A percentile compares a stretch with the other conserved stretches of the same genome.
Evolutionary conservation across 2,797 vertebrate species (phyloP).

Genomic region (Brachymystax lenok): DNA sequence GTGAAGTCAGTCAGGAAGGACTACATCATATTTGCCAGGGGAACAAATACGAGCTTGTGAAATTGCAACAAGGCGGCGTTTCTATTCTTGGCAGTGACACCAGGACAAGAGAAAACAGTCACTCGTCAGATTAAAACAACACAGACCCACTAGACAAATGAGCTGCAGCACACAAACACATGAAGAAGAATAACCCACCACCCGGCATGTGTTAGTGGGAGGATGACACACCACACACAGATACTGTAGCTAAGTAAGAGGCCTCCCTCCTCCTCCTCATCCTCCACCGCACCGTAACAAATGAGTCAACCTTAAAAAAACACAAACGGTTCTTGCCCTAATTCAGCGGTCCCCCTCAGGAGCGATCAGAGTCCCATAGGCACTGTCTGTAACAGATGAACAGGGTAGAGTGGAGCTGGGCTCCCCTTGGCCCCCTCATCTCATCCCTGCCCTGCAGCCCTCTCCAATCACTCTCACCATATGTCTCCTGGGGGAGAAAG

Average conservation of each 20-base stretch:
- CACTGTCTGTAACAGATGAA: constrained; percentile 72
- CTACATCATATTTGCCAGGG: constrained; percentile 56
- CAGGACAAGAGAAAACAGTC: constrained; percentile 30
- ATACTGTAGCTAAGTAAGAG: constrained; percentile 2
- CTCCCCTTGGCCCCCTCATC: constrained; percentile 51
- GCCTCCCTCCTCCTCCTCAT: background rate
- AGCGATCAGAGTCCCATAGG: constrained; percentile 59
- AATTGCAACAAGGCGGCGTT: constrained; percentile 40
- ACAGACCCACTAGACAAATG: constrained; percentile 3
- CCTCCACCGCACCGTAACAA: constrained; percentile 54
- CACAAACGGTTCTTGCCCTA: constrained; percentile 47
- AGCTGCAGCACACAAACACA: background rate
- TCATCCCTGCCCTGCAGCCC: constrained; percentile 31
- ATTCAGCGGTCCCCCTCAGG: constrained; percentile 55
- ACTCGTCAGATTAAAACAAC: constrained; percentile 44
- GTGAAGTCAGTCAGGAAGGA: constrained; percentile 30
- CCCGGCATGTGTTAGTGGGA: background rate
- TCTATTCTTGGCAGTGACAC: constrained; percentile 40
- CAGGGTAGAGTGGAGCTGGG: constrained; percentile 55
- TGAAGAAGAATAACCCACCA: background rate
- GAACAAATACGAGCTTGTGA: constrained; percentile 56
- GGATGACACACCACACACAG: constrained; percentile 13
- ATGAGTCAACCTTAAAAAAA: constrained; percentile 66
- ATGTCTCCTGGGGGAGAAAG: constrained; percentile 66
- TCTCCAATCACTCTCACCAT: constrained; percentile 72